These are phyloP conservation scores for Xylocopa sonorina DNA, from an alignment of 1,140 invertebrate species.

Conservation along the genomic window DNA sequence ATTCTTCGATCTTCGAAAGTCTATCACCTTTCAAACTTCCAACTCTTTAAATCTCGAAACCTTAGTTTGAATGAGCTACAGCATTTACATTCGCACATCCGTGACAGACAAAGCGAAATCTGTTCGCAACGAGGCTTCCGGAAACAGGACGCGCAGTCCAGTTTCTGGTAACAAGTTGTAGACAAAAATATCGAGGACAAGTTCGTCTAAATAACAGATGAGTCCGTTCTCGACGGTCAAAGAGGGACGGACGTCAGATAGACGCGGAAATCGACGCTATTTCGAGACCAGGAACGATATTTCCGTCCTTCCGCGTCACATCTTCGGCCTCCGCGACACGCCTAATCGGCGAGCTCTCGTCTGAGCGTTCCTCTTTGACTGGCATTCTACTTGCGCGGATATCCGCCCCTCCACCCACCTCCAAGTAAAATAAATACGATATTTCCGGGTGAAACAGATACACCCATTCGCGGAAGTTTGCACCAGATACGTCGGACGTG, in stretches of 20 bases:
- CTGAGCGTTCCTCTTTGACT: background rate
- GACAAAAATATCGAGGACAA: slow-evolving; percentile 23
- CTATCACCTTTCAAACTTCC: too few species aligned
- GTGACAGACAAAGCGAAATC: too few species aligned
- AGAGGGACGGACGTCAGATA: background rate
- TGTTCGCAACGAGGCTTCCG: background rate
- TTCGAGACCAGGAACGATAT: slow-evolving; percentile 2
- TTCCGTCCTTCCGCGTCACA: slow-evolving; percentile 14
- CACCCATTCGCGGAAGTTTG: background rate
- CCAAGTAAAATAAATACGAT: background rate
- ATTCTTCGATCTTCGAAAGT: too few species aligned
- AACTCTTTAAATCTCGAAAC: too few species aligned
- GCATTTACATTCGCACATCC: too few species aligned
- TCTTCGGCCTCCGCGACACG: slow-evolving; percentile 5
- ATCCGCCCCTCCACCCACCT: slow-evolving; percentile 11
- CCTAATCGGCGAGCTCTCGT: slow-evolving; percentile 27
- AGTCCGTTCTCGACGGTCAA: background rate
- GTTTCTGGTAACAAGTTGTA: background rate
- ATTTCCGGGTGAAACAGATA: background rate
- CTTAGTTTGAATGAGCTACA: too few species aligned
- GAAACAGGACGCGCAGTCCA: background rate
- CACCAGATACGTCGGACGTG: too few species aligned
- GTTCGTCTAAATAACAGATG: slow-evolving; percentile 24
- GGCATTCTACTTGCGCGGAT: background rate
- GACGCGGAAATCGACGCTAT: slow-evolving; percentile 42